These are phyloP conservation scores for Caranx ignobilis DNA, from an alignment of 2,113 vertebrate species.

Conservation along the genomic window DNA sequence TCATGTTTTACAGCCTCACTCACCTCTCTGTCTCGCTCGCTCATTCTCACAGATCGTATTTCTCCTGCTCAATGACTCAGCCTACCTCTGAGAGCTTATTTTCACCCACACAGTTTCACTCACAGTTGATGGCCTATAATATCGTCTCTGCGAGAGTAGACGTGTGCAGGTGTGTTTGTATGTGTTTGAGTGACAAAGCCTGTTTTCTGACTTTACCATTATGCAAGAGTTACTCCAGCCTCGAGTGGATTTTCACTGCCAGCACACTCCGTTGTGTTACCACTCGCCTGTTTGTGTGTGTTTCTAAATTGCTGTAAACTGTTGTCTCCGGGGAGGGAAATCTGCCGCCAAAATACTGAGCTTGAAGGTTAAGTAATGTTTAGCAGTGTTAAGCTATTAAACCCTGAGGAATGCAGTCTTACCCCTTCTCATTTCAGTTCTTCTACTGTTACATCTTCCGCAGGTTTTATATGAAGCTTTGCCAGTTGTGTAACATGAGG, in stretches of 20 bases:
- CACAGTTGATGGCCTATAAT: conserved; percentile 13
- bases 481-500: neutral
- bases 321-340: conserved; percentile 16
- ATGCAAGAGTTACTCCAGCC: conserved; percentile 18
- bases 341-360: conserved; percentile 33
- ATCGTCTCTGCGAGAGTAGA: conserved; percentile 18
- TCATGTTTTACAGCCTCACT: conserved; percentile 55
- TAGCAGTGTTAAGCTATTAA: conserved; percentile 27
- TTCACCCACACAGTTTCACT: conserved; percentile 47
- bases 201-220: neutral
- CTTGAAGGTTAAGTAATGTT: conserved; percentile 27
- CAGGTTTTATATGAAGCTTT: neutral
- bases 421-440: neutral
- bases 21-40: conserved; percentile 28
- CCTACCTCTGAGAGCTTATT: conserved; percentile 22
- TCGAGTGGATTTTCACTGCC: neutral
- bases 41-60: conserved; percentile 33
- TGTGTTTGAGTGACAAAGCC: conserved; percentile 14
- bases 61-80: conserved; percentile 42
- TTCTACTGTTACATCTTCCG: neutral
- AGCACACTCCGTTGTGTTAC: neutral
- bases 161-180: neutral
- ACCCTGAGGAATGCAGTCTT: conserved; percentile 23
- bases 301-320: conserved; percentile 4
- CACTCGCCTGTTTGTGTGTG: conserved; percentile 7